These are phyloP conservation scores for Seriola dumerili DNA, from an alignment of 2,113 vertebrate genomes.

Conservation along the genomic window DNA sequence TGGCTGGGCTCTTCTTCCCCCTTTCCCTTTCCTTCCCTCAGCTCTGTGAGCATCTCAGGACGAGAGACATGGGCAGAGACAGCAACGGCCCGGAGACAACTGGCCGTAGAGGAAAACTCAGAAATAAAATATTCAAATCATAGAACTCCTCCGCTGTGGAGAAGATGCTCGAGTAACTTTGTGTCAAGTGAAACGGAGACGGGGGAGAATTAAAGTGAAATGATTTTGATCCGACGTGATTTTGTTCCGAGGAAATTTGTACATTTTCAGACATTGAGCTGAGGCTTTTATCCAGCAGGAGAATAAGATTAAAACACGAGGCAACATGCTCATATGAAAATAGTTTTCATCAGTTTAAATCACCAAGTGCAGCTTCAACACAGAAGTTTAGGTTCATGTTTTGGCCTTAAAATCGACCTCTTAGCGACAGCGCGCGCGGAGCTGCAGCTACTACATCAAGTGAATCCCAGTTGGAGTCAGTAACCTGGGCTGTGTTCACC, in stretches of 20 bases:
- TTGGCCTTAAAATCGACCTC: too few species aligned
- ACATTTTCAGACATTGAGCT: slow-evolving; percentile 28
- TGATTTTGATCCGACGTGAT: slow-evolving; percentile 66
- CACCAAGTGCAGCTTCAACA: too few species aligned
- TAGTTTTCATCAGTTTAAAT: too few species aligned
- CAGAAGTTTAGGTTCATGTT: too few species aligned
- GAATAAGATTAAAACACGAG: slow-evolving; percentile 17
- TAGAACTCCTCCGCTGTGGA: slow-evolving; percentile 41
- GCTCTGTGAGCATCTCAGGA: slow-evolving; percentile 62
- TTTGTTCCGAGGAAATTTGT: slow-evolving; percentile 39
- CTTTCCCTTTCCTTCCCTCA: slow-evolving; percentile 39
- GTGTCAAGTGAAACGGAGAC: slow-evolving; percentile 63
- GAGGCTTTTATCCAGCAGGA: slow-evolving; percentile 35
- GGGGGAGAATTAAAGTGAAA: slow-evolving; percentile 26
- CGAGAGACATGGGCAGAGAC: slow-evolving; percentile 75
- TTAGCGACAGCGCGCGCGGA: too few species aligned
- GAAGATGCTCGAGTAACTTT: slow-evolving; percentile 70
- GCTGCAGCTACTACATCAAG: too few species aligned
- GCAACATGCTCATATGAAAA: slow-evolving; percentile 13
- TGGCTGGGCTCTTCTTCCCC: slow-evolving; percentile 59
- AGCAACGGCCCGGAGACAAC: slow-evolving; percentile 72
- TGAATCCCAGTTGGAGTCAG: too few species aligned
- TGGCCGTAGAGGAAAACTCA: slow-evolving; percentile 50
- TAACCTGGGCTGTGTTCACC: too few species aligned
- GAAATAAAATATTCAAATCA: slow-evolving; percentile 59